phyloP scores from a whole-genome alignment of 2,888 invertebrate species.

The Andrena camellia region DNA sequence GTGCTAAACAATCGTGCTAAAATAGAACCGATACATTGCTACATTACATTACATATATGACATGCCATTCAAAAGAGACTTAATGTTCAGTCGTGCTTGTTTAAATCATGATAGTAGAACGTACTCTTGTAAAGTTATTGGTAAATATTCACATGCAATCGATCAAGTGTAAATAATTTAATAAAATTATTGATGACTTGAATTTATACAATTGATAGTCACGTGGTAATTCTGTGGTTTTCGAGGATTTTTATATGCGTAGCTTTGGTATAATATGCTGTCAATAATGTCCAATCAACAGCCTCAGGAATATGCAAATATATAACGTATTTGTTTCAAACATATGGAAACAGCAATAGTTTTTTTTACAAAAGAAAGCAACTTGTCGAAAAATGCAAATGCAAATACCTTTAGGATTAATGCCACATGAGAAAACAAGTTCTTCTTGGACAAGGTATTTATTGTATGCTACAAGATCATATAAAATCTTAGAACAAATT shows the following conservation, averaged over 20 bases:
- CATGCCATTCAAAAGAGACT: not conserved
- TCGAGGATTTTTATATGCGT: not conserved
- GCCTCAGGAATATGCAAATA: not conserved
- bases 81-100: constrained; percentile 4
- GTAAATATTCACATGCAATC: not conserved
- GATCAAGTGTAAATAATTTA: constrained; percentile 16
- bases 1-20: not conserved
- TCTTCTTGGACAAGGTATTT: constrained; percentile 68
- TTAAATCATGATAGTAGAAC: not conserved
- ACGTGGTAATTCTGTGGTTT: not conserved
- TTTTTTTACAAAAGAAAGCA: constrained; percentile 4
- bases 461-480: not conserved
- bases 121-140: not conserved
- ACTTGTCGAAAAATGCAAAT: constrained; percentile 56
- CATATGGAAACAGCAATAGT: constrained; percentile 17
- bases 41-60: not conserved
- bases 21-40: not conserved
- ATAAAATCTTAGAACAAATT: not conserved
- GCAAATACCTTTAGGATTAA: constrained; percentile 53
- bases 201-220: not conserved
- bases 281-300: not conserved
- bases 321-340: not conserved
- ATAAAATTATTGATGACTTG: not conserved
- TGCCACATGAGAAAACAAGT: constrained; percentile 62
- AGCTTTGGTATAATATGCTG: not conserved